These are phyloP conservation scores for Perizoma flavofasciatum DNA, from an alignment of 2,888 invertebrate genomes.

Conservation along the genomic window DNA sequence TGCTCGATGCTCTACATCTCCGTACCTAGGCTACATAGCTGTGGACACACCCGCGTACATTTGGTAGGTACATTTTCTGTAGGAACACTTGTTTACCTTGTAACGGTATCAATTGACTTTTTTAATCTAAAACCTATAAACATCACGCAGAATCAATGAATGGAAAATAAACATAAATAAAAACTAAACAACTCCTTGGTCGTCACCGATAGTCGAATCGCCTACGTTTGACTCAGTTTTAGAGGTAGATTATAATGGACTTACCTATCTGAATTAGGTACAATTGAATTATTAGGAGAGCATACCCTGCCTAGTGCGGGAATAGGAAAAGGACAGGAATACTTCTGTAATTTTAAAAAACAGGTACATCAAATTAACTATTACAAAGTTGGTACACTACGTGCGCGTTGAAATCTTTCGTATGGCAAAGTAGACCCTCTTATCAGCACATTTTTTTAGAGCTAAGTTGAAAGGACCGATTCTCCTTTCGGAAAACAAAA, in stretches of 20 bases:
- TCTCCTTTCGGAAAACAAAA: constrained; percentile 52
- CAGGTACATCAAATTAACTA: no score
- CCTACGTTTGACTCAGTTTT: no score
- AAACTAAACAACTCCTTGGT: not conserved
- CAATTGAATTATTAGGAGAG: no score
- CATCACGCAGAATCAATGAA: not conserved
- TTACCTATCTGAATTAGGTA: no score
- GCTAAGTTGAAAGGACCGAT: constrained; percentile 26
- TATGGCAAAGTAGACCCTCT: not conserved
- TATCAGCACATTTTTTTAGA: not conserved
- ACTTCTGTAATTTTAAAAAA: no score
- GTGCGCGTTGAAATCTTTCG: constrained; percentile 22
- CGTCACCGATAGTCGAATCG: no score
- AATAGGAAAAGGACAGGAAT: no score
- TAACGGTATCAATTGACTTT: constrained; percentile 42
- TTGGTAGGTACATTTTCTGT: not conserved
- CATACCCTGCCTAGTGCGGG: no score
- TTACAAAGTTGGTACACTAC: not conserved
- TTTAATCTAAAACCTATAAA: constrained; percentile 36
- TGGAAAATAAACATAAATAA: constrained; percentile 2
- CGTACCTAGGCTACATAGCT: constrained; percentile 2
- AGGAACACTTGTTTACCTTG: constrained; percentile 47
- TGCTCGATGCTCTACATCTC: constrained; percentile 6
- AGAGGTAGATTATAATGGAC: no score
- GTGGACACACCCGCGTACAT: constrained; percentile 43